Evolutionary conservation across 2,888 invertebrate species (phyloP), one percentile per base, ranked within the genome.

Genomic region (Schizotus pectinicornis): DNA sequence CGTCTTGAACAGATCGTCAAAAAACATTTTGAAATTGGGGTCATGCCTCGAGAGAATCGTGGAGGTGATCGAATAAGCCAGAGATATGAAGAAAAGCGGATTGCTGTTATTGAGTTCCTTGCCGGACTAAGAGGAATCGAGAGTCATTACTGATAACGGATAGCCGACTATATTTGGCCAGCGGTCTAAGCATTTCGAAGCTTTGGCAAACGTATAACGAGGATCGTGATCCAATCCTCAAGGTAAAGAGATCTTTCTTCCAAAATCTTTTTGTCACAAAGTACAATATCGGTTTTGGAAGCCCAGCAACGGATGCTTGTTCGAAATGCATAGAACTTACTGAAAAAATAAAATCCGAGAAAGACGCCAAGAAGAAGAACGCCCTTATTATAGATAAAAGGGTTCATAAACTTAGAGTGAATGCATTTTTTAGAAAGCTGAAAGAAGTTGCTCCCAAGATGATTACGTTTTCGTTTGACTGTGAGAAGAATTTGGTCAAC

Each of bases 101-200:
- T 62, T 11, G 63, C 67, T 35, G 61, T 71, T 41, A 68, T 64
- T 30, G 48, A 51, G 11, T 71, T 66, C 62, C 65, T 71, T 52
- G 48, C 59, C 58, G 68, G 47, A 51, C 55, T 70, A 7, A 63
- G 64, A 52, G 61, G 62, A 53, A 38, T 63, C 13, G 54, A 61
- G 35, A 49, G 43, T n/a, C 61, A 61, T 36, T 62, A 62, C 51
- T 62, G 50, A 46, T 36, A 12, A 50, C 31, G 32, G 42, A 37
- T 37, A 14, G 37, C 30, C 45, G 62, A 35, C 7, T n/a, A n/a
- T 62, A 62, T 45, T 38, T 62, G 36, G 39, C 53, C 22, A 43
- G 47, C 11, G 34, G 52, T 38, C 35, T 56, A 35, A 53, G 38
- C 39, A 60, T 60, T n/a, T 45, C 35, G 13, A 56, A 60, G 45